These are phyloP conservation scores for Drosophila infuscata DNA, from an alignment of 2,888 invertebrate species.

Conservation along the genomic window DNA sequence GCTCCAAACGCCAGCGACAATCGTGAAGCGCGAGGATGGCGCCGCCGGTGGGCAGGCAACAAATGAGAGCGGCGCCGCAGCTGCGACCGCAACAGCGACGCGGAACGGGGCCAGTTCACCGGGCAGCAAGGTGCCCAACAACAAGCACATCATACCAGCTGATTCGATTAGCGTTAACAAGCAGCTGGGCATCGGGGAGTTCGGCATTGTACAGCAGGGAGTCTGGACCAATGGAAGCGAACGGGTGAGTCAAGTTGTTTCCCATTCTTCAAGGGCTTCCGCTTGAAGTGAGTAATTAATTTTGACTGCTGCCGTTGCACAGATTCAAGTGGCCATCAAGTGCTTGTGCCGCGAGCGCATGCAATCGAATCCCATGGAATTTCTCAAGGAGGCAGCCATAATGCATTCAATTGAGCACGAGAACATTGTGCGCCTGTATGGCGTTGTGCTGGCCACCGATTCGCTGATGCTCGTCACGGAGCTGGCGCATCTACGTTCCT, in stretches of 20 bases:
- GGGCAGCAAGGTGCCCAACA: constrained; percentile 85
- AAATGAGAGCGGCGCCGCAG: constrained; percentile 33
- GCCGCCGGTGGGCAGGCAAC: constrained; percentile 40
- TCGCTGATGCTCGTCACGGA: constrained; percentile 94
- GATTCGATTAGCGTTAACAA: constrained; percentile 97
- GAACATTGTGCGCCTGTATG: constrained; percentile 98
- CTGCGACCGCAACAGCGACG: constrained; percentile 37
- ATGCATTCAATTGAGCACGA: constrained; percentile 99
- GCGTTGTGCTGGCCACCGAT: constrained; percentile 97
- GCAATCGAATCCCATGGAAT: constrained; percentile 98
- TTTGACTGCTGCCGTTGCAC: constrained; percentile 68
- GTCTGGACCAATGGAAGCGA: constrained; percentile 98
- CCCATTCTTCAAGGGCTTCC: constrained; percentile 28
- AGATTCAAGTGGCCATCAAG: constrained; percentile 98
- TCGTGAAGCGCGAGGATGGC: constrained; percentile 82
- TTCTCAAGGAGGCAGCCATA: constrained; percentile 98
- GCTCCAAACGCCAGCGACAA: constrained; percentile 86
- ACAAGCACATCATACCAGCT: constrained; percentile 95
- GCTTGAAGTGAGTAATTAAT: constrained; percentile 41
- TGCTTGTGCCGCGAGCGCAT: constrained; percentile 97
- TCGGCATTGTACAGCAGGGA: constrained; percentile 99
- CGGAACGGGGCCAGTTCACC: constrained; percentile 85
- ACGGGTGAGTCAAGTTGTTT: constrained; percentile 87
- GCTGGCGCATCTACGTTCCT: constrained; percentile 96
- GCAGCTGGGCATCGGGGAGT: constrained; percentile 98